Evolutionary conservation across 2,797 vertebrate species (phyloP), one percentile per base, ranked within the genome.

Genomic region (Peromyscus melanophrys): DNA sequence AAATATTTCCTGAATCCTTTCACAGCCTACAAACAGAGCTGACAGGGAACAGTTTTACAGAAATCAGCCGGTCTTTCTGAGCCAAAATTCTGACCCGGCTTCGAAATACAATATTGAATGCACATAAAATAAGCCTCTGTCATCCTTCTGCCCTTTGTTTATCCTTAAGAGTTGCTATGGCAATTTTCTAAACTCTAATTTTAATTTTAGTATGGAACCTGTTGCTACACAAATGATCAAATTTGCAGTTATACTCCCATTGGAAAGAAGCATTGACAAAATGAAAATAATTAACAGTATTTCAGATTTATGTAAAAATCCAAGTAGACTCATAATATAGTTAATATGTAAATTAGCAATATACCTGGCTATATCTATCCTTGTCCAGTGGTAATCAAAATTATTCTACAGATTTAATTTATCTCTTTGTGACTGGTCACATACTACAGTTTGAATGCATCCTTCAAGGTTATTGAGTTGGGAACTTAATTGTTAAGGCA

Each of bases 1-100:
- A 95, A 95, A 97, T 96, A 95, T 67, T n/a, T 67, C 52, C 43
- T 43, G 83, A 93, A 77, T 61, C 11, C 27, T 77, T 83, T 37
- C 17, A 19, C 27, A 46, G 65, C 29, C 46, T 90, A 52, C 71
- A 89, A 85, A 43, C 37, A 76, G 87, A 91, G 34, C 27, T 75
- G 92, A 93, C 85, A 92, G 55, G 63, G 23, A 69, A 49, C 29
- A 83, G 23, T 14, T 40, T 14, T 17, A 37, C 31, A 85, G 77
- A 93, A 83, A 40, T 57, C 27, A 9, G 21, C 8, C 31, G 2
- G 23, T 9, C 23, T 73, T 43, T 82, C 46, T 43, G 69, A 92
- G 76, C 80, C 75, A 11, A 61, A 31, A 6, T 67, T 65, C 78
- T 94, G 77, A 88, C 84, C 46, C 27, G 86, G 17, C 75, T 93